Evolutionary conservation across 1,140 invertebrate genomes (phyloP), one percentile per base, ranked within the genome.

Genomic region (Drosophila kurseongensis): DNA sequence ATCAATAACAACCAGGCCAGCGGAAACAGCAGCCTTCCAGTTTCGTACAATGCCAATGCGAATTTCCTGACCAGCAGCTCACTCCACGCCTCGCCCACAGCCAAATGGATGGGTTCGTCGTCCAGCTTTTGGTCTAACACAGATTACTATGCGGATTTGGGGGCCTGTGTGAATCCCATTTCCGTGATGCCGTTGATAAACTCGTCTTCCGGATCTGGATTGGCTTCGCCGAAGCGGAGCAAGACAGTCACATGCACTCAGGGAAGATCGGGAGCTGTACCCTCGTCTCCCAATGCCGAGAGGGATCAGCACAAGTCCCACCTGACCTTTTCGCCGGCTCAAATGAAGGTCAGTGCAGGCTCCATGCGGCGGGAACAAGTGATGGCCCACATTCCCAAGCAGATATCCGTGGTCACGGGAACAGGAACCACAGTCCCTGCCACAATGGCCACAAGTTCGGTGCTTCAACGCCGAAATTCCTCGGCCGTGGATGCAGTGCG

Each of bases 141-240:
- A 62, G 96, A 97, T 89, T 94, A 96, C 68, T 95, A 94, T 80
- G 95, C 95, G 1, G 95, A 95, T 27, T 95, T 96, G 73, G 95
- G 95, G 1, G 95, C 96, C 4, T 95, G 95, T 94, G 96, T 97
- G 3, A 96, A 97, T 92, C 96, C 96, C 1, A 96, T 96, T 78
- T 96, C 96, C 29, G 94, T 95, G 5, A 95, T 95, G 93, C 94
- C 95, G 12, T 92, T 94, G 0, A 91, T 81, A 36, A 89, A 80
- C 41, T 88, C 80, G 13, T 75, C 63, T 14, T 76, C 77, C 5
- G 60, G 75, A 27, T 61, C 76, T 0, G 50, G 56, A n/a, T 29
- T 86, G 10, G 45, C 29, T 14, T 67, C 73, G 54, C 73, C 81
- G 14, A 75, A 86, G 2, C 77, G 90, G 51, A 60, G 42, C 41